A percentile compares a stretch with the other conserved stretches of the same genome.
Conservation (phyloP, 2,888 invertebrate genomes). For the Eutolmus rufibarbis region DNA sequence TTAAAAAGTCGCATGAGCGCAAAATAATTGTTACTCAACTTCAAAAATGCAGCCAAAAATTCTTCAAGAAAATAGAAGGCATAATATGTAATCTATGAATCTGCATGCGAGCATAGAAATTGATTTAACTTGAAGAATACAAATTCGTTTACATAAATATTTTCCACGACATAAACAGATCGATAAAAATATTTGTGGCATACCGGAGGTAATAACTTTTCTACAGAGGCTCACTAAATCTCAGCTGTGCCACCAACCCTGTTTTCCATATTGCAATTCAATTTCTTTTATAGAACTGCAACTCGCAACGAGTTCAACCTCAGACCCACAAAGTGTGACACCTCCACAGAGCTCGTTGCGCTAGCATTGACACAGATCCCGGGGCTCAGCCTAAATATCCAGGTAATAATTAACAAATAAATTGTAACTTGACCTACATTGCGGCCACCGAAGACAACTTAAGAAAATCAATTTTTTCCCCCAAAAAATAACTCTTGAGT, state of each 20-base stretch:
- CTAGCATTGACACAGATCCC: not conserved
- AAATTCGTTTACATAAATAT: not conserved
- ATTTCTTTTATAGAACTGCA: not conserved
- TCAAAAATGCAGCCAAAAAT: not conserved
- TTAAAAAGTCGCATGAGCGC: not conserved
- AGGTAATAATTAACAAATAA: slow-evolving; percentile 3
- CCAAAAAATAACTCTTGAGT: not conserved
- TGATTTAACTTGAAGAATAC: not conserved
- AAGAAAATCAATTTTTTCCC: slow-evolving; percentile 32
- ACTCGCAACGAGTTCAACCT: not conserved
- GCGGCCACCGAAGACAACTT: not conserved
- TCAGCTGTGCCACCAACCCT: not conserved
- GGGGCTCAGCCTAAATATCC: not conserved
- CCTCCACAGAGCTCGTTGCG: not conserved
- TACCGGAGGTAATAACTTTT: not conserved
- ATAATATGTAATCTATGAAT: not conserved
- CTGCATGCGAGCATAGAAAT: not conserved
- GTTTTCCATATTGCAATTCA: not conserved
- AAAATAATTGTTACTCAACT: not conserved
- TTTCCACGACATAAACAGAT: not conserved
- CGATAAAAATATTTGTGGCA: not conserved
- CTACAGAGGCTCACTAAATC: not conserved
- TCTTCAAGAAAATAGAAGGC: not conserved
- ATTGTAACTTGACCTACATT: slow-evolving; percentile 43
- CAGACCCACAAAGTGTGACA: not conserved